These are phyloP conservation scores for Onychorhynchus coronatus DNA, from an alignment of 2,113 vertebrate genomes.

Conservation along the genomic window DNA sequence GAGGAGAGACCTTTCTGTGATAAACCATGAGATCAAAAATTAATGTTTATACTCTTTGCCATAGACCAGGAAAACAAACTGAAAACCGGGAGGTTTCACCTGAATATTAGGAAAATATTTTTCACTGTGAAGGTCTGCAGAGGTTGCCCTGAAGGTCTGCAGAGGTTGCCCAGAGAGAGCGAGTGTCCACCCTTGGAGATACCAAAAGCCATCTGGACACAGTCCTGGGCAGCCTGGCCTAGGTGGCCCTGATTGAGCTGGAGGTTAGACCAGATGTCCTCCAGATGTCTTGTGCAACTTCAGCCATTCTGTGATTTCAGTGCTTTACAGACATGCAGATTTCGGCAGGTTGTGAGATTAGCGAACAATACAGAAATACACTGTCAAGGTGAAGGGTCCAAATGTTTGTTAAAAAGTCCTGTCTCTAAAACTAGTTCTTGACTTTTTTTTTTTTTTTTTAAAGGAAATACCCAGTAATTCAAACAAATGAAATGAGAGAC, in stretches of 20 bases:
- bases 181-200: not conserved
- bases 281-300: not conserved
- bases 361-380: not conserved
- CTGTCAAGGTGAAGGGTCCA: not conserved
- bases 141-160: not conserved
- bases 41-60: not conserved
- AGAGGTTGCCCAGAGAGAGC: not conserved
- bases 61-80: not conserved
- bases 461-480: constrained; percentile 91
- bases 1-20: not conserved
- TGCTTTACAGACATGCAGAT: not conserved
- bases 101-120: not conserved
- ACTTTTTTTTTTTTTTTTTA: not conserved
- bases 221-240: not conserved
- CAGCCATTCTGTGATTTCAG: not conserved
- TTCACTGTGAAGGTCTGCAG: not conserved
- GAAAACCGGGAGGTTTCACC: not conserved
- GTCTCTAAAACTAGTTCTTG: not conserved
- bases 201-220: not conserved
- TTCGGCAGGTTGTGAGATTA: not conserved
- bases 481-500: constrained; percentile 85
- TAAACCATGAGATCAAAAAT: not conserved
- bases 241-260: not conserved
- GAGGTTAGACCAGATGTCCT: not conserved
- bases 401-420: not conserved